Conservation (phyloP, 2,113 vertebrate genomes). For the Cephalophus harveyi region DNA sequence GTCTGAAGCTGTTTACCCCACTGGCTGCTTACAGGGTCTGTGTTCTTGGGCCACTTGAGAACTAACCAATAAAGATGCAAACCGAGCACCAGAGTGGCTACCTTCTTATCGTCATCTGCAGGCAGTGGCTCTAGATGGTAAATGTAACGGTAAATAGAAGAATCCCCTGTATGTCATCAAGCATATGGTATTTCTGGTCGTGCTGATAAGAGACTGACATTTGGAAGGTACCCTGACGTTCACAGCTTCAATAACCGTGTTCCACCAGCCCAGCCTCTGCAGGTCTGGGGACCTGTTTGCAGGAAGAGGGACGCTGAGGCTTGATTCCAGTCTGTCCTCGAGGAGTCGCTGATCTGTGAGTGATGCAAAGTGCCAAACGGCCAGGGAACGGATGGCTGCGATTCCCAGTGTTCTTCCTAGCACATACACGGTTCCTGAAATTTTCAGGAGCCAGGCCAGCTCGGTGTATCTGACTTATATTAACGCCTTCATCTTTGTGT, state of each 20-base stretch:
- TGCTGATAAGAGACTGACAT: background rate
- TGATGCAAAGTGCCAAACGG: background rate
- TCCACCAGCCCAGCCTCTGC: background rate
- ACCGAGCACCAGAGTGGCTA: background rate
- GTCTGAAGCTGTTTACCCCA: too few species aligned
- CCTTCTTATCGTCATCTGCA: background rate
- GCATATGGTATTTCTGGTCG: background rate
- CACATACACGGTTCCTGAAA: background rate
- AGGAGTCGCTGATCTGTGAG: background rate
- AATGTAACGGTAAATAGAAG: background rate
- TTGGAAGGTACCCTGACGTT: background rate
- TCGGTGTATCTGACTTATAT: background rate
- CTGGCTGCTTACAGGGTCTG: background rate
- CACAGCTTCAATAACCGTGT: background rate
- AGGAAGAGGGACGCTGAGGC: background rate
- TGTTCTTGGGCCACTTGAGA: background rate
- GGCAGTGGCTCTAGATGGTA: background rate
- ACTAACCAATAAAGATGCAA: background rate
- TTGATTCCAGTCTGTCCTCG: background rate
- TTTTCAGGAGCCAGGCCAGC: background rate
- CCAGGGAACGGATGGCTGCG: conserved; percentile 19
- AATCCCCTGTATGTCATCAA: background rate
- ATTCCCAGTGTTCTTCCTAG: background rate
- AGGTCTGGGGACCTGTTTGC: background rate
- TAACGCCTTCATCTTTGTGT: background rate